Conservation (phyloP, 1,140 invertebrate genomes). For the Agrilus planipennis region DNA sequence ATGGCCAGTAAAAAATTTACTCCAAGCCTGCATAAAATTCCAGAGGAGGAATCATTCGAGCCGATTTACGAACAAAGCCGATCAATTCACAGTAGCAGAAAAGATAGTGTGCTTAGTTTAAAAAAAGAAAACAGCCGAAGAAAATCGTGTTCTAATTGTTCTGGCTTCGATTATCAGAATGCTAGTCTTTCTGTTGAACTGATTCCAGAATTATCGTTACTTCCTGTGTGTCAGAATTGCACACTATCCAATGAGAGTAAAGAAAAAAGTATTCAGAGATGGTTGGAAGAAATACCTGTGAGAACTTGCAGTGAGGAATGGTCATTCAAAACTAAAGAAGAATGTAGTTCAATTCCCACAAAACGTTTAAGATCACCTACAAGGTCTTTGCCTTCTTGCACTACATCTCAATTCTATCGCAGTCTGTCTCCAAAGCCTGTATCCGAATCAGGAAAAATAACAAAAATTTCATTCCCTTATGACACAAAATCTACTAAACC, state of each 20-base stretch:
- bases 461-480: slow-evolving; percentile 3
- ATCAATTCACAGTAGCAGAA: slow-evolving; percentile 34
- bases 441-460: slow-evolving; percentile 15
- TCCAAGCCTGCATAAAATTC: slow-evolving; percentile 66
- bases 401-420: slow-evolving; percentile 17
- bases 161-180: slow-evolving; percentile 44
- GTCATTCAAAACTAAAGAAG: background rate
- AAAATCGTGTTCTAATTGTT: slow-evolving; percentile 48
- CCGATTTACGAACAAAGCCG: slow-evolving; percentile 31
- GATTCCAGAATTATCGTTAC: slow-evolving; percentile 34
- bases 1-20: slow-evolving; percentile 69
- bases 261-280: slow-evolving; percentile 58
- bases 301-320: background rate
- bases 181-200: slow-evolving; percentile 27
- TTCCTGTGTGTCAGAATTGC: slow-evolving; percentile 39
- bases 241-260: slow-evolving; percentile 43
- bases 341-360: slow-evolving; percentile 3
- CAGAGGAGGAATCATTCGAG: slow-evolving; percentile 56
- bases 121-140: slow-evolving; percentile 45
- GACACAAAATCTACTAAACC: slow-evolving; percentile 11
- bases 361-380: slow-evolving; percentile 23
- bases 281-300: slow-evolving; percentile 60
- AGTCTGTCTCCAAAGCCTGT: slow-evolving; percentile 22
- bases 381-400: slow-evolving; percentile 20
- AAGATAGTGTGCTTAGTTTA: slow-evolving; percentile 41